Evolutionary conservation across 2,113 vertebrate species (phyloP).

Genomic region (Helogale parvula): DNA sequence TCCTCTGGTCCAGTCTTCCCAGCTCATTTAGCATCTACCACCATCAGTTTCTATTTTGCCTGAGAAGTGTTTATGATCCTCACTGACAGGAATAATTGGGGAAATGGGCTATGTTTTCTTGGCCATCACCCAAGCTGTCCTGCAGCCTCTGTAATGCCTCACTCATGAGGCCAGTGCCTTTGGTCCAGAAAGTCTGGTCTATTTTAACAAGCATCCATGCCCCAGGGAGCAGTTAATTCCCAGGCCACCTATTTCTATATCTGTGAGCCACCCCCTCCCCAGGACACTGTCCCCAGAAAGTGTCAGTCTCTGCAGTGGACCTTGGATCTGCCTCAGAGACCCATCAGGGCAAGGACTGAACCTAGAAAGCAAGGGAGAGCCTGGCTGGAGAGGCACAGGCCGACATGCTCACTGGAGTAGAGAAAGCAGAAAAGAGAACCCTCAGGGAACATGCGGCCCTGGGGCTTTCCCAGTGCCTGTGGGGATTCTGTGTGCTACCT

Average conservation of each 20-base stretch:
- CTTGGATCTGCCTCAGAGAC: background rate
- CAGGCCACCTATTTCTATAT: background rate
- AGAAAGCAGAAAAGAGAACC: slow-evolving; percentile 29
- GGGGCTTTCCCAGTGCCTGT: background rate
- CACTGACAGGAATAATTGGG: background rate
- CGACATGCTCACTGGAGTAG: background rate
- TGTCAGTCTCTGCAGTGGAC: background rate
- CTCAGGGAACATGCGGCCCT: background rate
- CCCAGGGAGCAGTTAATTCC: slow-evolving; percentile 38
- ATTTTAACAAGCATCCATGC: slow-evolving; percentile 13
- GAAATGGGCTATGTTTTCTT: background rate
- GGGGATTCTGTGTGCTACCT: background rate
- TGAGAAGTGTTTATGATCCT: background rate
- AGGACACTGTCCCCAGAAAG: background rate
- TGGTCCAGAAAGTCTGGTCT: background rate
- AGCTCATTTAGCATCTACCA: background rate
- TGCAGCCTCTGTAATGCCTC: background rate
- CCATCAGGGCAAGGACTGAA: slow-evolving; percentile 7
- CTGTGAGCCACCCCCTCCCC: background rate
- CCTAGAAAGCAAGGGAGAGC: background rate
- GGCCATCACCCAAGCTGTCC: background rate
- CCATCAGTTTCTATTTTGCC: background rate
- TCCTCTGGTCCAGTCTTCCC: background rate
- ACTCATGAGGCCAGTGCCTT: background rate
- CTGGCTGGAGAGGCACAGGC: background rate